phyloP scores from a whole-genome alignment of 1,140 invertebrate genomes.

The Bicyclus anynana region DNA sequence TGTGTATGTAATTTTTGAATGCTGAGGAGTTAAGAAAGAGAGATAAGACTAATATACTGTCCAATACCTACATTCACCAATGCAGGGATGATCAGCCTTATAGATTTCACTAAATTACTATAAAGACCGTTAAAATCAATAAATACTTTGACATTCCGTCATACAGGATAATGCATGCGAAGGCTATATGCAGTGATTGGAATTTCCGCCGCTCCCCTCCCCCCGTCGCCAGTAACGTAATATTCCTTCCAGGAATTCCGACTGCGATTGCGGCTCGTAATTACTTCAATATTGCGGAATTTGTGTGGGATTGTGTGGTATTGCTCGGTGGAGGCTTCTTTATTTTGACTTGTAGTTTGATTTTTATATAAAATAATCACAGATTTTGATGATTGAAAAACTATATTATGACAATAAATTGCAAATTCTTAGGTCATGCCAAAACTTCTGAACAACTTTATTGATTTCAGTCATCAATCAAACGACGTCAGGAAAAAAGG shows the following conservation, averaged over 20 bases:
- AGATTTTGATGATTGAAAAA: too few relatives aligned
- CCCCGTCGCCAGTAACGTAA: neutral
- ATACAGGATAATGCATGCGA: neutral
- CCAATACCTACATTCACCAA: too few relatives aligned
- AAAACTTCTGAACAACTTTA: too few relatives aligned
- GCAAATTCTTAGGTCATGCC: too few relatives aligned
- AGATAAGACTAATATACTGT: too few relatives aligned
- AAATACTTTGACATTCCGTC: neutral
- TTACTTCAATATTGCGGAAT: neutral
- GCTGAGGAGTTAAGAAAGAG: too few relatives aligned
- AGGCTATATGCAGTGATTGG: neutral
- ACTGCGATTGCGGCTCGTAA: neutral
- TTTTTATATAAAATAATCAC: neutral
- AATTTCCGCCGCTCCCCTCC: neutral
- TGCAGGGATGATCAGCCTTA: too few relatives aligned
- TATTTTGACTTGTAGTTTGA: neutral
- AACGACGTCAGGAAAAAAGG: too few relatives aligned
- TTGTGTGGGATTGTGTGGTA: neutral
- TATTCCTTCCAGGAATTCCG: conserved; percentile 1
- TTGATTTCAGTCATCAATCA: too few relatives aligned
- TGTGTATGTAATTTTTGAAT: too few relatives aligned
- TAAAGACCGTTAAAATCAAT: neutral
- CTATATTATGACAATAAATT: too few relatives aligned
- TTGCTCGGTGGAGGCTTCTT: neutral
- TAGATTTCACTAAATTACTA: neutral